Base-by-base conservation (phyloP, 2,113 vertebrate species). In the Cricetomys ansorgei region DNA sequence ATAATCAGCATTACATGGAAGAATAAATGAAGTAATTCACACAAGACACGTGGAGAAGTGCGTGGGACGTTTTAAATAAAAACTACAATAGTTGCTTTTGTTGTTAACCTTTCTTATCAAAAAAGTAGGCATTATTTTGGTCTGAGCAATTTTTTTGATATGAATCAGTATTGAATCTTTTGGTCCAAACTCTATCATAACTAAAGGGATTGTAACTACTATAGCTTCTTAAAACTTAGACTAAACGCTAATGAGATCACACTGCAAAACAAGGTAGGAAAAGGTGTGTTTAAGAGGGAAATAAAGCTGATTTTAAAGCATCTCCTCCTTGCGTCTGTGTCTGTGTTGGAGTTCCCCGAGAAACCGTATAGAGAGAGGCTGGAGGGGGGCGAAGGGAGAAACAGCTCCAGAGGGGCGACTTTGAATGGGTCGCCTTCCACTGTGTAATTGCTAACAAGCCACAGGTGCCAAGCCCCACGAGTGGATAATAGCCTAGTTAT, bases 401-500 rank as follows among this genome's bases (percentile, higher is more conserved):
- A 79, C 64, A 3, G 0, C 89, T 94, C 85, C 64, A 7, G 23
- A 31, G 67, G 72, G 89, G 84, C 48, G 23, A 4, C 90, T 92
- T 48, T 40, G 84, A 92, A 37, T 21, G 40, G 84, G 53, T 37
- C 0, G 15, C 8, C 80, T 96, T 76, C 80, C 76, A 40, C 57
- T 17, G 0, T 0, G 10, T 81, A 95, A 94, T 94, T 94, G 95
- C 94, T 97, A 94, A 97, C 92, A 91, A 97, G 97, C 76, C 81
- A 31, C 86, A 97, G 93, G 86, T 97, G 80, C 84, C 93, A 77
- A 97, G 97, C 76, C 86, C 29, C 83, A 96, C 89, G 59, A 95
- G 85, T 19, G 1, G 3, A 50, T 16, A 65, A 72, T 40, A 92
- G 89, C 88, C 96, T 92, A 83, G 91, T 97, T 95, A 55, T 45